Conservation (phyloP, 2,113 vertebrate species). For the Amazona vittata region DNA sequence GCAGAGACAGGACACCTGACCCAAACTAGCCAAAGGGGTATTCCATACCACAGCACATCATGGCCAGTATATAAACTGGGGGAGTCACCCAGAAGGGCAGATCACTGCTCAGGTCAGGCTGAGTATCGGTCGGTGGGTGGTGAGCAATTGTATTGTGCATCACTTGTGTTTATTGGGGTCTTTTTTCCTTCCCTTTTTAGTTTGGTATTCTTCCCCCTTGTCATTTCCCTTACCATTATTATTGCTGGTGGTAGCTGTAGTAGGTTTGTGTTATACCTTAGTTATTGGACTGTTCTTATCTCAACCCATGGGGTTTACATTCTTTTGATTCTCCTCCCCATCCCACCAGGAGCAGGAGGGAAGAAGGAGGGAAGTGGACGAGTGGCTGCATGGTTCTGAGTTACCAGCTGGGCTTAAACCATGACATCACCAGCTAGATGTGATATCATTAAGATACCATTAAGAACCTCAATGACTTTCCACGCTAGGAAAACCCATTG, state of each 20-base stretch:
- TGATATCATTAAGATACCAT: neutral
- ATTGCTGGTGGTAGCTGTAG: neutral
- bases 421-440: neutral
- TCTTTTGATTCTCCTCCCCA: neutral
- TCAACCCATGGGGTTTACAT: neutral
- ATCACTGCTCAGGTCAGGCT: neutral
- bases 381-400: neutral
- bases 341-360: neutral
- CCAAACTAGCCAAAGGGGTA: neutral
- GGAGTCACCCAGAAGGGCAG: neutral
- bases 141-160: neutral
- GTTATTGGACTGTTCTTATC: neutral
- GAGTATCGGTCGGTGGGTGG: neutral
- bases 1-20: neutral
- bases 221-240: neutral
- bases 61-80: neutral
- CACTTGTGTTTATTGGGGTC: neutral
- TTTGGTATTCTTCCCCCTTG: neutral
- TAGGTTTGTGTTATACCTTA: neutral
- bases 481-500: neutral
- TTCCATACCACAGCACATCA: neutral
- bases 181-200: neutral
- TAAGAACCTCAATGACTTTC: neutral
- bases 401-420: neutral
- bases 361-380: neutral